Evolutionary conservation across 2,888 invertebrate genomes (phyloP).

Genomic region (Onchidella celtica): DNA sequence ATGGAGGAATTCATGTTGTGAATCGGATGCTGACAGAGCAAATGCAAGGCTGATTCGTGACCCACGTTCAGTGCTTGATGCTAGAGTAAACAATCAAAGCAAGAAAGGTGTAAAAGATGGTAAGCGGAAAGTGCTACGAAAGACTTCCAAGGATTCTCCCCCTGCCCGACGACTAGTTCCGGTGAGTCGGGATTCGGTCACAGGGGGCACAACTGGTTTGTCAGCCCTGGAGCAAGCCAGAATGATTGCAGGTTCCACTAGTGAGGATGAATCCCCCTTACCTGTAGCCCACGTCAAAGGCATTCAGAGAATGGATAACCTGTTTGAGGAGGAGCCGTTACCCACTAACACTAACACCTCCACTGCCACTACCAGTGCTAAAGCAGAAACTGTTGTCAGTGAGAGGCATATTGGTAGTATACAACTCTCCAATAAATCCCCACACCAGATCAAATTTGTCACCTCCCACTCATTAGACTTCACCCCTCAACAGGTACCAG

Average conservation of each 20-base stretch:
- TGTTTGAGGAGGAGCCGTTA: conserved; percentile 30
- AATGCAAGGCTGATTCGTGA: conserved; percentile 32
- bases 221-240: conserved; percentile 46
- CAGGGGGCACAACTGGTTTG: conserved; percentile 37
- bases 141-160: conserved; percentile 36
- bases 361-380: background rate
- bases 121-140: conserved; percentile 42
- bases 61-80: conserved; percentile 39
- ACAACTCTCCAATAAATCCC: background rate
- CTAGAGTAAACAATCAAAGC: conserved; percentile 22
- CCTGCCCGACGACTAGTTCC: background rate
- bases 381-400: conserved; percentile 11
- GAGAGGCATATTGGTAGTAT: conserved; percentile 23
- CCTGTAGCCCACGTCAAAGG: conserved; percentile 39
- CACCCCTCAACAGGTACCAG: background rate
- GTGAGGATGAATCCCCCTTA: conserved; percentile 37
- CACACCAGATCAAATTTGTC: conserved; percentile 37
- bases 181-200: conserved; percentile 27
- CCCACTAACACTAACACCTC: background rate
- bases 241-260: conserved; percentile 45
- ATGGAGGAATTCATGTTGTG: conserved; percentile 83
- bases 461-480: conserved; percentile 41
- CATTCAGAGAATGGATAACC: conserved; percentile 29
- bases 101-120: conserved; percentile 21
- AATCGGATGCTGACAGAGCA: conserved; percentile 45